Evolutionary conservation across 2,797 vertebrate genomes (phyloP), one percentile per base, ranked within the genome.

Genomic region (Anisognathus igniventris): DNA sequence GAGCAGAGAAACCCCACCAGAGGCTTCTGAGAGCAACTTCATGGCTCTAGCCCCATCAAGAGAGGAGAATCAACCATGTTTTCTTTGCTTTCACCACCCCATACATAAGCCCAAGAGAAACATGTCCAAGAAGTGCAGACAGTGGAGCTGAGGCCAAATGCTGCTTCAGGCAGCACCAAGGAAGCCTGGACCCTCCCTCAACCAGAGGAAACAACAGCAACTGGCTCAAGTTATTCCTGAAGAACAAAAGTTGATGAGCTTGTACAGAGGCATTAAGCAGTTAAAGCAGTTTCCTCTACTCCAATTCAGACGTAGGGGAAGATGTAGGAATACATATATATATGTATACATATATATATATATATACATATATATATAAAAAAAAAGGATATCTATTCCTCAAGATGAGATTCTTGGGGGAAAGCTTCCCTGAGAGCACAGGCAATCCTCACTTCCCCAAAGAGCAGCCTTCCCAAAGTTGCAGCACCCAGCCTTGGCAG

Each of bases 301-400:
- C 28, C 20, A 84, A 58, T 70, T 74, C 30, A 61, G 68, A 61
- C 10, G 37, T 0, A 28, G 30, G 12, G 7, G 28, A 57, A 56
- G 19, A 45, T 17, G 37, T 2, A 67, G 28, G 28, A 42, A 72
- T 19, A 27, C 7, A n/a, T 4, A 17, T 3, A n/a, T 3, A 39
- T 3, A 39, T 37, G 12, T 37, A 72, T 19, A 27, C 7, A n/a
- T 4, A 17, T 3, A n/a, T 3, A 39, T 3, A 39, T n/a, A n/a
- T n/a, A n/a, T n/a, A 72, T 19, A 27, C 7, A n/a, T 4, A 17
- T 3, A n/a, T 3, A 39, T 3, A 39, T n/a, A n/a, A n/a, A n/a
- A 37, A 37, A 31, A 4, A 53, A 6, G 11, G 10, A 40, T 31
- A 40, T 35, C 7, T 20, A 42, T 17, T 57, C 22, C n/a, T 70